Base-by-base conservation (phyloP, 2,888 invertebrate species). In the Aplocera efformata region DNA sequence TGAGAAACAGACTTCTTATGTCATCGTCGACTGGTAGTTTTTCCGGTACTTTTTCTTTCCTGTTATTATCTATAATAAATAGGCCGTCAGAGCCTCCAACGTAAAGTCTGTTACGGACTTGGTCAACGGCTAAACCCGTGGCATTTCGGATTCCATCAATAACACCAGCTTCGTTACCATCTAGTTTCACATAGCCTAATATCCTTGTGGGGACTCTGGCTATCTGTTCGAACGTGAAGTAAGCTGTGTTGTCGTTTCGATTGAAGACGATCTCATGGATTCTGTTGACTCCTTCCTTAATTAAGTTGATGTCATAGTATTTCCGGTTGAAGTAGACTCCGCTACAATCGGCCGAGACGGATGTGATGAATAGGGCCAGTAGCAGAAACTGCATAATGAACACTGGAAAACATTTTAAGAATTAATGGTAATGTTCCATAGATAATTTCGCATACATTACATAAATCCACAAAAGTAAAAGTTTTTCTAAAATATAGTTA, bases 201-300 rank as follows among this genome's bases (percentile, higher is more conserved):
- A 50, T 59, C 30, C 67, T 64, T 1, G 61, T 64, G 0, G 71
- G 66, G 1, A 44, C 36, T 8, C 30, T 46, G 0, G 66, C 54
- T 17, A 76, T 48, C 36, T 75, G 71, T 10, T 79, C 78, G 28
- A 70, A 81, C 0, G 74, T 78, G 35, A 83, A 84, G 35, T 79
- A 84, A 0, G 79, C 6, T 0, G 63, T 72, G 20, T 81, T 72
- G 6, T 82, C 79, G 17, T 76, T 70, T 3, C 61, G 55, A 11
- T 78, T 79, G 0, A 69, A 45, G 0, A 55, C 66, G 3, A 83
- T 32, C 42, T 74, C 68, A 6, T 76, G 73, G 3, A 82, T 50
- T 11, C 68, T 65, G 39, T 68, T 77, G 0, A 83, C 41, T 0
- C 83, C 83, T 40, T 83, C 82, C 37, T 79, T 82, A 1, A 82